Base-by-base conservation (phyloP, 2,113 vertebrate genomes). In the Rhea americana region DNA sequence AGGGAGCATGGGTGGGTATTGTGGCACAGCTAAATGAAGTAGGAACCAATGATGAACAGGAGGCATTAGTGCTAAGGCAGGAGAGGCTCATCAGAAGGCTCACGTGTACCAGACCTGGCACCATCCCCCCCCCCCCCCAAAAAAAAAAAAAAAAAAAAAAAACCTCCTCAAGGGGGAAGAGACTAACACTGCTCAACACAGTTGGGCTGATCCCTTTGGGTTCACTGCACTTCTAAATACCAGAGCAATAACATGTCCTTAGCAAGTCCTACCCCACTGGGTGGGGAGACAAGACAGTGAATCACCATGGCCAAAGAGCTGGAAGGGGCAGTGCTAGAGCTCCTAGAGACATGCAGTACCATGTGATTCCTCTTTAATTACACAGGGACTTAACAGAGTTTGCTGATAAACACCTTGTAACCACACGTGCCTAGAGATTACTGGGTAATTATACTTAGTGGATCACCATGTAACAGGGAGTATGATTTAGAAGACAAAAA, bases 361-460 rank as follows among this genome's bases (percentile, higher is more conserved):
- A 67, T 21, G 50, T 74, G 87, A 93, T 55, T 75, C 65, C 91
- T 94, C 78, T 76, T 91, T 95, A 96, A 96, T 96, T 96, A 96
- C 92, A 94, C 48, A 19, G 80, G 58, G 18, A 71, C 92, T 91
- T 95, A 93, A 92, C 28, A 78, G 93, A 84, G 94, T 94, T 95
- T 95, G 86, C 96, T 95, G 58, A 91, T 96, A 97, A 96, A 96
- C 95, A 96, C 95, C 94, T 82, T 95, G 82, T 84, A 93, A 77
- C 94, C 82, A 56, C 87, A 77, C 72, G 86, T 79, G 84, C 91
- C 48, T 39, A 43, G 39, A 94, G 93, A 95, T 97, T 95, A 95
- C 26, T 20, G 53, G 32, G 24, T 78, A 90, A 95, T 92, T 73
- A 89, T 7, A 75, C 95, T 96, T 89, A 95, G 92, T 92, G 84